These are phyloP conservation scores for Cyanoliseus patagonus DNA, from an alignment of 2,113 vertebrate genomes.

Conservation along the genomic window DNA sequence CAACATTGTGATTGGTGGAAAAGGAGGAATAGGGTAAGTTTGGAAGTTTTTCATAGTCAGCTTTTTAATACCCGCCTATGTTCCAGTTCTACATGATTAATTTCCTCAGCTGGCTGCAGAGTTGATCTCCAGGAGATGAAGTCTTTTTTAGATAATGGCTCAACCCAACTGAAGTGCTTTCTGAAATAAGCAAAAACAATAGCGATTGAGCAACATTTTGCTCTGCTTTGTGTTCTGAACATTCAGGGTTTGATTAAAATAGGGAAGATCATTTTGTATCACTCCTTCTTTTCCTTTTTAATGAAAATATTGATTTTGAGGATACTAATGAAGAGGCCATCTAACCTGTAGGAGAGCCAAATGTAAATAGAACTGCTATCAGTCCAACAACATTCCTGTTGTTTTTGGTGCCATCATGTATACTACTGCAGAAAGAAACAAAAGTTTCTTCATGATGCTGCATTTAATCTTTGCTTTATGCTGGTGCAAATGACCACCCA, in stretches of 20 bases:
- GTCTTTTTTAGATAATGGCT: conserved; percentile 32
- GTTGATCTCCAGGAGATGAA: not conserved
- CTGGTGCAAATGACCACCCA: not conserved
- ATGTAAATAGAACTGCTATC: not conserved
- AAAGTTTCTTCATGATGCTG: not conserved
- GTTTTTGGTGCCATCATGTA: not conserved
- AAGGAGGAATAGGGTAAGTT: not conserved
- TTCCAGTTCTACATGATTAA: not conserved
- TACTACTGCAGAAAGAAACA: not conserved
- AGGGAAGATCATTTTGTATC: conserved; percentile 14
- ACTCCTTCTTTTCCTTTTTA: not conserved
- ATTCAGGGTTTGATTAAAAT: conserved; percentile 45
- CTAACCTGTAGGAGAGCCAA: not conserved
- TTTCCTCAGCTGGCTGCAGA: not conserved
- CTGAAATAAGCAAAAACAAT: conserved; percentile 47
- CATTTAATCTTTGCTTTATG: not conserved
- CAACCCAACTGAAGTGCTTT: conserved; percentile 27
- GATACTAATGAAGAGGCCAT: not conserved
- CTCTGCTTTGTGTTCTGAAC: conserved; percentile 50
- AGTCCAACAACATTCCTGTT: not conserved
- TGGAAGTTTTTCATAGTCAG: not conserved
- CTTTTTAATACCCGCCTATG: not conserved
- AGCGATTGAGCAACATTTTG: conserved; percentile 34
- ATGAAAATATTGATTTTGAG: not conserved
- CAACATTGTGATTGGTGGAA: not conserved